phyloP scores from a whole-genome alignment of 2,113 vertebrate species.

The Mungos mungo region DNA sequence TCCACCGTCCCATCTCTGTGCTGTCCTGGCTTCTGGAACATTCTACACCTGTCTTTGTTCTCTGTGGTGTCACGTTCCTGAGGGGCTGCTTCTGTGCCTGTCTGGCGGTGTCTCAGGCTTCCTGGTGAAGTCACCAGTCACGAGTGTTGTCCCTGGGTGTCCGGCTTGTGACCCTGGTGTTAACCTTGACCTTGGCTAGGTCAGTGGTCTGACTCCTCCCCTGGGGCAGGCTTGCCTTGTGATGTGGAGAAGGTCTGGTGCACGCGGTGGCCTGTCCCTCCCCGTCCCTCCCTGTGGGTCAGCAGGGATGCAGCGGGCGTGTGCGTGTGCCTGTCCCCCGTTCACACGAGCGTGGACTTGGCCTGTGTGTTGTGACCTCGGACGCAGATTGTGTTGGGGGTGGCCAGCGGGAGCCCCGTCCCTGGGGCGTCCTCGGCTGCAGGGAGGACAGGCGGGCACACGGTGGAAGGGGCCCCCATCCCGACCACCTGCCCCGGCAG shows the following conservation, averaged over 20 bases:
- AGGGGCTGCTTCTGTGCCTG: not conserved
- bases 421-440: not conserved
- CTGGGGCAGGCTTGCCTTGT: not conserved
- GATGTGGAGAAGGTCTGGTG: not conserved
- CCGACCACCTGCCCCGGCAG: accelerated
- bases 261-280: not conserved
- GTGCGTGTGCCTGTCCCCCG: not conserved
- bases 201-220: no score
- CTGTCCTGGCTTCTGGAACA: not conserved
- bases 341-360: not conserved
- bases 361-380: not conserved
- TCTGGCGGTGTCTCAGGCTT: not conserved
- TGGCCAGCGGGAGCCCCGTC: not conserved
- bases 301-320: no score
- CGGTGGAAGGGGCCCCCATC: accelerated
- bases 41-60: not conserved
- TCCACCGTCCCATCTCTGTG: not conserved
- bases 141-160: not conserved
- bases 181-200: not conserved
- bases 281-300: no score
- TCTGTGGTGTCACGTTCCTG: accelerated
- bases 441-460: not conserved
- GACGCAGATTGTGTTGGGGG: not conserved
- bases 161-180: not conserved
- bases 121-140: not conserved